A percentile compares a stretch with the other conserved stretches of the same genome.
These are phyloP conservation scores for Phymatocera aterrima DNA, from an alignment of 2,888 invertebrate species.

Conservation along the genomic window DNA sequence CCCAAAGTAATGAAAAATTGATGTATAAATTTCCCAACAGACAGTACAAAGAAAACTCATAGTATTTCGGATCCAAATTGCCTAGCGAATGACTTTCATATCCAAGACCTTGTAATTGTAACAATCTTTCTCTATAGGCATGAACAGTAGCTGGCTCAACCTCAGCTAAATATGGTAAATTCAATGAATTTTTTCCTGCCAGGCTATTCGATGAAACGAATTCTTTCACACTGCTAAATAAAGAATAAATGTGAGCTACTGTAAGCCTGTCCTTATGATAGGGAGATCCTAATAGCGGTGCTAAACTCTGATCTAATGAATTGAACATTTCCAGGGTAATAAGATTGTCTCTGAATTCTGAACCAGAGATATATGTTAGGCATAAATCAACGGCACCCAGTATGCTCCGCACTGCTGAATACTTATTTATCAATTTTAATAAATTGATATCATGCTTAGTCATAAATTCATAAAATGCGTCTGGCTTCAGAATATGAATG, in stretches of 20 bases:
- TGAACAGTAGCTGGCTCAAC: conserved; percentile 83
- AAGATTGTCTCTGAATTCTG: conserved; percentile 54
- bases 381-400: conserved; percentile 64
- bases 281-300: conserved; percentile 63
- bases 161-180: conserved; percentile 80
- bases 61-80: conserved; percentile 77
- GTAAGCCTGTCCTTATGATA: conserved; percentile 79
- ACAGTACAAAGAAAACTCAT: conserved; percentile 84
- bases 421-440: conserved; percentile 55
- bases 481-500: conserved; percentile 77
- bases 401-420: conserved; percentile 59
- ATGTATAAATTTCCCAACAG: conserved; percentile 89
- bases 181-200: conserved; percentile 59
- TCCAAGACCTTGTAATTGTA: conserved; percentile 84
- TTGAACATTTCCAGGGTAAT: conserved; percentile 63
- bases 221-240: conserved; percentile 79
- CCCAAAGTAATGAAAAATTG: conserved; percentile 94
- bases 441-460: conserved; percentile 55
- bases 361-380: conserved; percentile 59
- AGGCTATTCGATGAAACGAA: conserved; percentile 72
- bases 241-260: conserved; percentile 84
- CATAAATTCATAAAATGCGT: conserved; percentile 75
- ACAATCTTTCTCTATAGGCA: conserved; percentile 87
- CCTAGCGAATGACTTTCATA: conserved; percentile 74
- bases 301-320: conserved; percentile 56